phyloP scores from a whole-genome alignment of 2,113 vertebrate species.

The Acinonyx jubatus region DNA sequence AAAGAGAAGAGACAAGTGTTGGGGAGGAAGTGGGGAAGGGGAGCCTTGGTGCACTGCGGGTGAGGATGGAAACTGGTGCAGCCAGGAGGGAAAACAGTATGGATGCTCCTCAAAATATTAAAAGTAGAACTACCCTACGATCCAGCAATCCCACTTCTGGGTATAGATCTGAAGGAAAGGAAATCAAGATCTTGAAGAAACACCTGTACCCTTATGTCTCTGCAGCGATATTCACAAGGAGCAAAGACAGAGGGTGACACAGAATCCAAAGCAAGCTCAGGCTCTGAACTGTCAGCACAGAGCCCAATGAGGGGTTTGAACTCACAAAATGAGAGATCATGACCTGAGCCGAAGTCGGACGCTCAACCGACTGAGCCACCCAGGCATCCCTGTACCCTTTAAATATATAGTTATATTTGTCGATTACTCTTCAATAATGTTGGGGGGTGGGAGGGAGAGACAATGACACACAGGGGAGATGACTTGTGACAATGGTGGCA shows the following conservation, averaged over 20 bases:
- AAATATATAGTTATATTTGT: not conserved
- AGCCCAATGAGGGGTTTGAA: no score
- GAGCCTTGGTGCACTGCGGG: not conserved
- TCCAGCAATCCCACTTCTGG: not conserved
- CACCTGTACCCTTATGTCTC: not conserved
- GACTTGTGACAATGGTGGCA: not conserved
- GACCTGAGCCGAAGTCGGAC: no score
- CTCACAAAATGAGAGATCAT: no score
- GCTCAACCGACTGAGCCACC: no score
- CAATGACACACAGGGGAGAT: not conserved
- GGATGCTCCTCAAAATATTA: not conserved
- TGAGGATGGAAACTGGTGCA: not conserved
- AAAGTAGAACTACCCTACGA: not conserved
- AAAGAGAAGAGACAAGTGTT: not conserved
- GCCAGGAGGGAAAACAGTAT: not conserved
- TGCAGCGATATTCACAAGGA: not conserved
- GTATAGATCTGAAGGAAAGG: not conserved
- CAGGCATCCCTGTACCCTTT: no score
- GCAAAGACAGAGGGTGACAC: no score
- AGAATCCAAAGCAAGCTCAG: no score
- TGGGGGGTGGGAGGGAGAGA: not conserved
- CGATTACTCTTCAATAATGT: not conserved
- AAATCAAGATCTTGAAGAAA: not conserved
- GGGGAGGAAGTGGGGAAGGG: not conserved
- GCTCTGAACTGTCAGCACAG: no score